Conservation (phyloP, 2,888 invertebrate genomes). For the Doris montereyensis region DNA sequence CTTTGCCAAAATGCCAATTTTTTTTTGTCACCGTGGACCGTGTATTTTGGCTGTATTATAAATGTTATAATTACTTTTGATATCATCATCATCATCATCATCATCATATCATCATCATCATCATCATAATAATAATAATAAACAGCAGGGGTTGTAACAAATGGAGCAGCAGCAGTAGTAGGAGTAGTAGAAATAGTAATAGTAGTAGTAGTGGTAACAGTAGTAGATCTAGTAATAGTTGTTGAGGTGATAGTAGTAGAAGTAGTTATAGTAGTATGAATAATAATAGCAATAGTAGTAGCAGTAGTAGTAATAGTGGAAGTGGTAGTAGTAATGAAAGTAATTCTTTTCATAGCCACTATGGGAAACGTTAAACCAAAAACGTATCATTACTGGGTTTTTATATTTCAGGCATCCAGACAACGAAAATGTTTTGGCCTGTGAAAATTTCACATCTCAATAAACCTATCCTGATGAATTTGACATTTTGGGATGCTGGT, state of each 20-base stretch:
- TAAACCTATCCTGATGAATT: slow-evolving; percentile 76
- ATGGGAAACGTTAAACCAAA: no score
- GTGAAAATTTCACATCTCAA: slow-evolving; percentile 75
- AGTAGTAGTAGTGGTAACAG: slow-evolving; percentile 21
- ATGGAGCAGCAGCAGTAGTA: not conserved
- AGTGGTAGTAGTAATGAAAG: slow-evolving; percentile 28
- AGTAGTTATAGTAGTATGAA: not conserved
- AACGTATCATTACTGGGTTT: no score
- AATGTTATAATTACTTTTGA: no score
- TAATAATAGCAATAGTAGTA: slow-evolving; percentile 10
- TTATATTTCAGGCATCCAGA: slow-evolving; percentile 75
- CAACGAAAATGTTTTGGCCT: slow-evolving; percentile 77
- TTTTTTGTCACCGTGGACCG: no score
- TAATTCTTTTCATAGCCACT: slow-evolving; percentile 7
- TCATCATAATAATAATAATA: no score
- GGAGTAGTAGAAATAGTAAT: not conserved
- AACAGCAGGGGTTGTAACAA: not conserved
- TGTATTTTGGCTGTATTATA: no score
- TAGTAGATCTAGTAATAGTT: slow-evolving; percentile 32
- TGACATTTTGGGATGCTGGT: slow-evolving; percentile 78
- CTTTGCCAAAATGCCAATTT: no score
- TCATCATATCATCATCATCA: no score
- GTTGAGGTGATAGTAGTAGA: slow-evolving; percentile 23
- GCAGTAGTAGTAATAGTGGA: slow-evolving; percentile 31
- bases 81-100: no score